Conservation (phyloP, 2,888 invertebrate genomes). For the Lacanobia wlatinum region DNA sequence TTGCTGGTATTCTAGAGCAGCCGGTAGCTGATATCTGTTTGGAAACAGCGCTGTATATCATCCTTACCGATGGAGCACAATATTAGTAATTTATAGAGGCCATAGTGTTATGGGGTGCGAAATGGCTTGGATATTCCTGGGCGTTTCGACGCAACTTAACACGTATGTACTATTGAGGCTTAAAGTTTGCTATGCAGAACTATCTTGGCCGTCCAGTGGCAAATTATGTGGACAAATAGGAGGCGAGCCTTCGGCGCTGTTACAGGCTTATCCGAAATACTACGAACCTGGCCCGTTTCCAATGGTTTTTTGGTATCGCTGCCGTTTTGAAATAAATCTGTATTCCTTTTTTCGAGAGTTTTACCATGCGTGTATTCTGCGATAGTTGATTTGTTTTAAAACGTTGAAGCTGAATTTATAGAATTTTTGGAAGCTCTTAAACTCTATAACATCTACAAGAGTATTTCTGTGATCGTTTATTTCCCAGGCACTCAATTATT, state of each 20-base stretch:
- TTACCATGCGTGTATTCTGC: conserved; percentile 28
- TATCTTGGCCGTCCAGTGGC: conserved; percentile 69
- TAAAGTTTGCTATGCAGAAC: conserved; percentile 67
- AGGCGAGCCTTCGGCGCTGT: conserved; percentile 65
- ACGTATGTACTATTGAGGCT: conserved; percentile 68
- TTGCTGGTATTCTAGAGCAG: conserved; percentile 35
- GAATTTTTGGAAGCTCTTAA: conserved; percentile 7
- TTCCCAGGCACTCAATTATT: conserved; percentile 56
- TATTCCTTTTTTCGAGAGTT: conserved; percentile 30
- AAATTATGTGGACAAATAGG: conserved; percentile 72
- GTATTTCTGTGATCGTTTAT: conserved; percentile 31
- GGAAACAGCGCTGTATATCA: conserved; percentile 42
- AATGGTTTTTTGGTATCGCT: conserved; percentile 47
- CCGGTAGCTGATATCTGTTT: not conserved
- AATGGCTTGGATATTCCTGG: conserved; percentile 59
- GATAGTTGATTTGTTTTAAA: conserved; percentile 31
- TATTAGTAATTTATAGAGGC: conserved; percentile 34
- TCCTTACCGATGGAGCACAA: conserved; percentile 22
- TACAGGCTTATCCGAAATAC: conserved; percentile 54
- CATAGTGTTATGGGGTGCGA: conserved; percentile 50
- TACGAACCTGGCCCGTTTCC: conserved; percentile 54
- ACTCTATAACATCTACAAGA: conserved; percentile 34
- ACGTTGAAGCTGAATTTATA: not conserved
- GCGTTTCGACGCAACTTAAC: conserved; percentile 60
- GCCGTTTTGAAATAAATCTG: conserved; percentile 54